Evolutionary conservation across 2,797 vertebrate genomes (phyloP).

Genomic region (Huso huso): DNA sequence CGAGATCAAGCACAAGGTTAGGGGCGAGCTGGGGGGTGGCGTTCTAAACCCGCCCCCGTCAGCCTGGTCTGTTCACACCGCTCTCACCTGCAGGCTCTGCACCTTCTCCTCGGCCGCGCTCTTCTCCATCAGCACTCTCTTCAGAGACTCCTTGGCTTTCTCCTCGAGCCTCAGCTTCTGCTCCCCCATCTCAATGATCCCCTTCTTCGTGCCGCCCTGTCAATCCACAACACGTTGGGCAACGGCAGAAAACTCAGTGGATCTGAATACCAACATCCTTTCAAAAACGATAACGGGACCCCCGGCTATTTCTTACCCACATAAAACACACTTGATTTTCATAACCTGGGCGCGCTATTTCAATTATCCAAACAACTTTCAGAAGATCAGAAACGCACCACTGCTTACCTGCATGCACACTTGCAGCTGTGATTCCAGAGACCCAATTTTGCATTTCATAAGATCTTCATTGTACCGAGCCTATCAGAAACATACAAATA

Average conservation of each 20-base stretch:
- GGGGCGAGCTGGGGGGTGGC: not conserved
- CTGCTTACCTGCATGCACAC: constrained; percentile 77
- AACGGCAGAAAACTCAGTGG: not conserved
- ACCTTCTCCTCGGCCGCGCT: constrained; percentile 61
- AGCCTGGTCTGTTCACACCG: not conserved
- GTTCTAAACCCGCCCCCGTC: not conserved
- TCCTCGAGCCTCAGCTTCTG: constrained; percentile 77
- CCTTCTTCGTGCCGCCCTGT: constrained; percentile 71
- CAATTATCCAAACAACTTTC: too few species aligned
- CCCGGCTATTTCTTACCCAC: not conserved
- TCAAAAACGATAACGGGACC: not conserved
- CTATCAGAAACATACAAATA: constrained; percentile 44
- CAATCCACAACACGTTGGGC: constrained; percentile 42
- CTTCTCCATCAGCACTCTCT: constrained; percentile 78
- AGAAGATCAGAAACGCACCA: too few species aligned
- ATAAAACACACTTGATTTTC: too few species aligned
- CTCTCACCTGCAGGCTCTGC: constrained; percentile 67
- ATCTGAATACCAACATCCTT: not conserved
- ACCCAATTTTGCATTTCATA: constrained; percentile 72
- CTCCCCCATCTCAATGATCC: constrained; percentile 80
- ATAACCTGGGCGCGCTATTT: too few species aligned
- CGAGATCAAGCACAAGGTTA: constrained; percentile 1
- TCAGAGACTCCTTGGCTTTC: constrained; percentile 70
- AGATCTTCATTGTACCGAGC: constrained; percentile 80
- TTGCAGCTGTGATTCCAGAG: constrained; percentile 82